Evolutionary conservation across 1,140 invertebrate genomes (phyloP).

Genomic region (Gryllus bimaculatus): DNA sequence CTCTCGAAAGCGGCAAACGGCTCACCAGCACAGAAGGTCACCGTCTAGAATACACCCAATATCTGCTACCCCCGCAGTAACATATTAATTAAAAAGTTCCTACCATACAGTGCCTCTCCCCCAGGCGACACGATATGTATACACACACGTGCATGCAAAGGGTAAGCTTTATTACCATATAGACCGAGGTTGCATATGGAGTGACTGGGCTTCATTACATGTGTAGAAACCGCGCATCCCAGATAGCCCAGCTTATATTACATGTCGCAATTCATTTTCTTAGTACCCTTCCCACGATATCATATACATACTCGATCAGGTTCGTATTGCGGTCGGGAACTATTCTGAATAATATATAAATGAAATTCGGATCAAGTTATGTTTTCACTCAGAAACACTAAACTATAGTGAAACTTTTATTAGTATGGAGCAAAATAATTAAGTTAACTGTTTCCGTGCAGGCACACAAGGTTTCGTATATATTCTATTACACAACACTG

Average conservation of each 20-base stretch:
- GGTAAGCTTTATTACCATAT: neutral
- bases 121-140: neutral
- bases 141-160: neutral
- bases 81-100: neutral
- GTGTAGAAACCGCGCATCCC: neutral
- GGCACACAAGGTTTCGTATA: neutral
- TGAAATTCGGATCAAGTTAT: too few relatives aligned
- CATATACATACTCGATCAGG: neutral
- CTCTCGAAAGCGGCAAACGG: too few relatives aligned
- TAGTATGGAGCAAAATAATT: neutral
- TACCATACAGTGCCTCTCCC: neutral
- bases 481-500: neutral
- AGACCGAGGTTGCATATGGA: neutral
- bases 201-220: neutral
- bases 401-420: neutral
- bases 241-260: neutral
- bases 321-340: too few relatives aligned
- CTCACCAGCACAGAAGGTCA: neutral
- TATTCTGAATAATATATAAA: too few relatives aligned
- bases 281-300: neutral
- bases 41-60: neutral
- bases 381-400: neutral
- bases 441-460: neutral
- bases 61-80: neutral
- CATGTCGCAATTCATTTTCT: slow-evolving; percentile 4